Conservation (phyloP, 2,113 vertebrate genomes). For the Oriolus oriolus region DNA sequence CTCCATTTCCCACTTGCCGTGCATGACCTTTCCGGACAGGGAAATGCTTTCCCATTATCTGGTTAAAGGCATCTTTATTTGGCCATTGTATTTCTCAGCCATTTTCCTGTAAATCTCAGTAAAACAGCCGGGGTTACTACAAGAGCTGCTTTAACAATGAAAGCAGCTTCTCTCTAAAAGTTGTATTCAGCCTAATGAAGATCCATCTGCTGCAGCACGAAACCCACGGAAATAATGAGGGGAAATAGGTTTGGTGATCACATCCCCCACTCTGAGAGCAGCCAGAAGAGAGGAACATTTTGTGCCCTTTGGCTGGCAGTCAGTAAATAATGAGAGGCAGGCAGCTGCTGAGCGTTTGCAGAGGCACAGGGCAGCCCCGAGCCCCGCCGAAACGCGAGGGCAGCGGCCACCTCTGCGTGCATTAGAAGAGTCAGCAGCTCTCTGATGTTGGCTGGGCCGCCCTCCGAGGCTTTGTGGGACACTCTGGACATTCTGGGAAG, state of each 20-base stretch:
- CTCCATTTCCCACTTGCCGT: not conserved
- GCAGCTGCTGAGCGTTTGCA: not conserved
- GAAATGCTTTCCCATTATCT: not conserved
- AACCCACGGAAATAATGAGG: not conserved
- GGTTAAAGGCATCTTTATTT: not conserved
- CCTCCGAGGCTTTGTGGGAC: not conserved
- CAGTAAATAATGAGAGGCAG: not conserved
- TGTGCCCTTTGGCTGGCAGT: not conserved
- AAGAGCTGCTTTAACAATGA: not conserved
- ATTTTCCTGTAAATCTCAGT: not conserved
- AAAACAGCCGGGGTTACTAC: not conserved
- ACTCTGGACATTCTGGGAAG: not conserved
- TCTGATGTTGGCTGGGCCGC: not conserved
- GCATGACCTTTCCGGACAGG: not conserved
- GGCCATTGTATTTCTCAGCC: not conserved
- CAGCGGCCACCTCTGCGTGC: not conserved
- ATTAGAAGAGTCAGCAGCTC: not conserved
- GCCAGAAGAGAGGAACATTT: not conserved
- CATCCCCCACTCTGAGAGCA: not conserved
- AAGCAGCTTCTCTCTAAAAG: not conserved
- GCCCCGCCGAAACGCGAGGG: rapidly evolving
- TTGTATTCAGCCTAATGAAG: not conserved
- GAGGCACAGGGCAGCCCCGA: not conserved
- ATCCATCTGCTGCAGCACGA: not conserved
- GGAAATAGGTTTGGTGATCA: not conserved